Conservation (phyloP, 2,888 invertebrate species). For the Drosophila picticornis region DNA sequence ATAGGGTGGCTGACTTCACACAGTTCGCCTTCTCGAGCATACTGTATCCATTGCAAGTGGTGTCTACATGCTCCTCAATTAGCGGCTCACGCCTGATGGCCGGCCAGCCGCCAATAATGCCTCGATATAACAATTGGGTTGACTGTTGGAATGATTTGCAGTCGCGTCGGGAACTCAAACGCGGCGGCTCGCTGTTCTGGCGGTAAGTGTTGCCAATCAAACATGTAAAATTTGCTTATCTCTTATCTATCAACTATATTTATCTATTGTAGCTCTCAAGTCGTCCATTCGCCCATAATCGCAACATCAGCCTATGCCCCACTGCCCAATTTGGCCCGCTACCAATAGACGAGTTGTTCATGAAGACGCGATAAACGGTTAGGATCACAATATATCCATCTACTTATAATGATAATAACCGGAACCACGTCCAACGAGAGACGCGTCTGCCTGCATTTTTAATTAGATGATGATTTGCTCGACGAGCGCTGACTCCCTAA, state of each 20-base stretch:
- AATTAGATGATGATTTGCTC: constrained; percentile 11
- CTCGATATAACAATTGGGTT: constrained; percentile 92
- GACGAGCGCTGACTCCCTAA: constrained; percentile 36
- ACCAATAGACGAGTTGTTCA: constrained; percentile 47
- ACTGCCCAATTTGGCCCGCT: constrained; percentile 75
- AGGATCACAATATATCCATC: constrained; percentile 7
- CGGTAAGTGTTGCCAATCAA: constrained; percentile 67
- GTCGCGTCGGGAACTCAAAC: constrained; percentile 91
- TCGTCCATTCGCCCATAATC: constrained; percentile 20
- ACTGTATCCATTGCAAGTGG: constrained; percentile 97
- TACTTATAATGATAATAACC: constrained; percentile 12
- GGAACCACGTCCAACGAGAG: constrained; percentile 32
- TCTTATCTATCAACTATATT: background rate
- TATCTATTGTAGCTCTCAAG: constrained; percentile 44
- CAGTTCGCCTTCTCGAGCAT: constrained; percentile 92
- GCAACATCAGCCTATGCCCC: constrained; percentile 63
- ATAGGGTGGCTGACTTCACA: constrained; percentile 86
- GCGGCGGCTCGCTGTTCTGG: constrained; percentile 91
- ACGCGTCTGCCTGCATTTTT: constrained; percentile 56
- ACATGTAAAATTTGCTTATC: background rate
- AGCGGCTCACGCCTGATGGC: constrained; percentile 92
- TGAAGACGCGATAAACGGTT: constrained; percentile 29
- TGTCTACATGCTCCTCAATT: constrained; percentile 96
- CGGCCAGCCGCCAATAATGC: constrained; percentile 94
- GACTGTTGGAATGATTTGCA: constrained; percentile 93